Base-by-base conservation (phyloP, 2,797 vertebrate species). In the Cephalopachus bancanus region DNA sequence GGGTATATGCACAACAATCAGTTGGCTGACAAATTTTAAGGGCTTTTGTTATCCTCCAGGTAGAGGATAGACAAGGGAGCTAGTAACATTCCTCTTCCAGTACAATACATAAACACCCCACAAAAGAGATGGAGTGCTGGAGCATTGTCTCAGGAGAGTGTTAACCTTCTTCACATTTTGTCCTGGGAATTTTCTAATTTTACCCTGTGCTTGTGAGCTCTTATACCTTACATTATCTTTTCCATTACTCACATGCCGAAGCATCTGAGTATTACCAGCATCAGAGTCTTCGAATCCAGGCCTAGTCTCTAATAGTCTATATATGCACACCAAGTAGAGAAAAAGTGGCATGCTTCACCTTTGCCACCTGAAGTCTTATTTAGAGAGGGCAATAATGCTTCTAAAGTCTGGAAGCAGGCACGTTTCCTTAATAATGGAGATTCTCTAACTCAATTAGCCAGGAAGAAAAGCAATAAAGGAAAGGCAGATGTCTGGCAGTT, bases 391-490 rank as follows among this genome's bases (percentile, higher is more conserved):
- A 49, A 30, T n/a, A 14, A 22, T 9, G 20, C 33, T 93, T 79
- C 49, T 33, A 37, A 30, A 72, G 83, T 95, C 90, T 87, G 76
- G 28, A 92, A 64, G 62, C 81, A 93, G 55, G 76, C 84, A 90
- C 17, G 8, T 75, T 94, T 89, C 64, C 95, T 96, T 79, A 92
- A 88, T 78, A 94, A 85, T 83, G 88, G 59, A 88, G 78, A 87
- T 51, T 78, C 81, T 97, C 30, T 83, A 95, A 93, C 90, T 95
- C 76, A 93, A 64, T 94, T 95, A 95, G 88, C 90, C 92, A 20
- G 62, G 88, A 94, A 95, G 92, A 95, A 96, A 95, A 74, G 67
- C 92, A 94, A 59, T 79, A 87, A 89, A 55, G 37, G 33, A 78
- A 89, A 87, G 64, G 93, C 95, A 97, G 95, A 83, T 88, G 78